Evolutionary conservation across 2,113 vertebrate species (phyloP).

Genomic region (Haemorhous mexicanus): DNA sequence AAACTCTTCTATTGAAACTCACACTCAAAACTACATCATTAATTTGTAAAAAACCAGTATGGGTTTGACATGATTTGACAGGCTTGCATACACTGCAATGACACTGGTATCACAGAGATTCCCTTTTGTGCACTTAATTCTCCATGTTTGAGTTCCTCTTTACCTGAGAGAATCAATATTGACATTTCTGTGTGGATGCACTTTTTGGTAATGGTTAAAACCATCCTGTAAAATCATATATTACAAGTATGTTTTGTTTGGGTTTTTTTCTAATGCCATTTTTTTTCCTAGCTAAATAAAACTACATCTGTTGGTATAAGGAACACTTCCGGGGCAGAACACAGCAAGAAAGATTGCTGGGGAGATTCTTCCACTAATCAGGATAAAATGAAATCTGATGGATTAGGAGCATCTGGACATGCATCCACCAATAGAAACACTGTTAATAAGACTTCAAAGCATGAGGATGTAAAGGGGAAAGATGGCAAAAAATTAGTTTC

Average conservation of each 20-base stretch:
- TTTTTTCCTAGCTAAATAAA: conserved; percentile 69
- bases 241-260: background rate
- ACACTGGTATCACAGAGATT: background rate
- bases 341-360: conserved; percentile 54
- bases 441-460: conserved; percentile 78
- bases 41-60: background rate
- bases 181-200: background rate
- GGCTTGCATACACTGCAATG: background rate
- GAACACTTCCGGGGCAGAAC: conserved; percentile 66
- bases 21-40: background rate
- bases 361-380: conserved; percentile 54
- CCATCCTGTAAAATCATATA: background rate
- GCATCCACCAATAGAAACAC: conserved; percentile 70
- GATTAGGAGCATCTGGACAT: conserved; percentile 81
- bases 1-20: background rate
- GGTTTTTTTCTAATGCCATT: background rate
- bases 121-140: background rate
- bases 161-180: background rate
- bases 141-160: background rate
- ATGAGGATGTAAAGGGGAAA: conserved; percentile 79
- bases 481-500: conserved; percentile 72
- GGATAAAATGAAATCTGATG: conserved; percentile 96
- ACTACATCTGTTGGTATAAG: conserved; percentile 69
- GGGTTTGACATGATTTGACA: background rate
- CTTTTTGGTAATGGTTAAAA: background rate